These are phyloP conservation scores for Pterobdella sp. DNA, from an alignment of 2,888 invertebrate species.

Conservation along the genomic window DNA sequence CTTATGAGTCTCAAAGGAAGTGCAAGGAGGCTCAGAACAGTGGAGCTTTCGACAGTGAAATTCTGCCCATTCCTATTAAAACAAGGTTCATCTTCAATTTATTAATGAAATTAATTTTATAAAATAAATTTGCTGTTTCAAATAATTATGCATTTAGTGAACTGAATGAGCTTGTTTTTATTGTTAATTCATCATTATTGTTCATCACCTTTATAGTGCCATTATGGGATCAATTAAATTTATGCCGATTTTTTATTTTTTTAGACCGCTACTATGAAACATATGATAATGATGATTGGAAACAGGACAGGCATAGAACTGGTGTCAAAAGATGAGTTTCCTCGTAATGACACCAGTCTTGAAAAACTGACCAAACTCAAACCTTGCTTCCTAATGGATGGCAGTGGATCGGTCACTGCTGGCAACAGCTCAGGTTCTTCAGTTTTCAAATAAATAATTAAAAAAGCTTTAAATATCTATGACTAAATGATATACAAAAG, in stretches of 20 bases:
- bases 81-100: conserved; percentile 41
- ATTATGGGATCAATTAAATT: too few species aligned
- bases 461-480: background rate
- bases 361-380: conserved; percentile 60
- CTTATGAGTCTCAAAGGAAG: conserved; percentile 63
- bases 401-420: conserved; percentile 64
- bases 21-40: conserved; percentile 59
- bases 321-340: conserved; percentile 62
- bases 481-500: too few species aligned
- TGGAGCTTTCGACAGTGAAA: conserved; percentile 65
- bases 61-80: conserved; percentile 61
- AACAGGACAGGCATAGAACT: conserved; percentile 31
- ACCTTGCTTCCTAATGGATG: conserved; percentile 61
- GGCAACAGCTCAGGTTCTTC: conserved; percentile 57
- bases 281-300: too few species aligned
- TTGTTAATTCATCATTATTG: too few species aligned
- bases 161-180: too few species aligned
- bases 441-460: background rate
- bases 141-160: too few species aligned
- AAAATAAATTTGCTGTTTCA: too few species aligned
- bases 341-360: conserved; percentile 59
- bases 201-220: too few species aligned
- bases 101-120: too few species aligned
- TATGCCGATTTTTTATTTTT: too few species aligned
- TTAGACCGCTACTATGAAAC: too few species aligned